Evolutionary conservation across 2,797 vertebrate genomes (phyloP), one percentile per base, ranked within the genome.

Genomic region (Coreius guichenoti): DNA sequence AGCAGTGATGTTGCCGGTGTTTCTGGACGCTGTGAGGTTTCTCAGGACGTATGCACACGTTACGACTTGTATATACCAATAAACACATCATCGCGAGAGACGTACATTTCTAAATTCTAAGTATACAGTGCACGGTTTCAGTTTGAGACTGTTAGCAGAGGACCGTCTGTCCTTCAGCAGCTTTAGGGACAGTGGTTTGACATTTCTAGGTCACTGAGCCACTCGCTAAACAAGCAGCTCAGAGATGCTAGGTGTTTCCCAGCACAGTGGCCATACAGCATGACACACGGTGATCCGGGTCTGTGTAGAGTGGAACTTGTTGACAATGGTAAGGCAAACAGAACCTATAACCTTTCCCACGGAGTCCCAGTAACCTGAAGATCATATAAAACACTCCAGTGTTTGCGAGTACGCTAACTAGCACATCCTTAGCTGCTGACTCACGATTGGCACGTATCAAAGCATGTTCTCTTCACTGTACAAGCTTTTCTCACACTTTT

Each of bases 311-410:
- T 78, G 51, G 81, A 63, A 63, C 70, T 61, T 86, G 80, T 72
- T 81, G 73, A 82, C 67, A 69, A 77, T 84, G 86, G 78, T 85
- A 87, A 87, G 69, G 54, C 81, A 90, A 90, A 90, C 86, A 86
- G 8, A 65, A 84, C 89, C 87, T 88, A 70, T 51, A 79, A 88
- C 87, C 87, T 88, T 90, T 90, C 87, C 89, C 89, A 90, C 82
- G 13, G 81, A 86, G 81, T 81, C 86, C 61, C 82, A 63, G 85
- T 88, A 86, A 88, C 82, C 82, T 87, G 76, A 61, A 73, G 82
- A 84, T 77, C 29, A 67, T 67, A 70, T 29, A 84, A 81, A 90
- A 80, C 81, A 83, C 67, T 81, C 43, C 83, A 43, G 51, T 76
- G 73, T 80, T 73, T 77, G 80, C 17, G 12, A 61, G 65, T 70